Conservation (phyloP, 1,140 invertebrate species). For the Brachionus koreanus region DNA sequence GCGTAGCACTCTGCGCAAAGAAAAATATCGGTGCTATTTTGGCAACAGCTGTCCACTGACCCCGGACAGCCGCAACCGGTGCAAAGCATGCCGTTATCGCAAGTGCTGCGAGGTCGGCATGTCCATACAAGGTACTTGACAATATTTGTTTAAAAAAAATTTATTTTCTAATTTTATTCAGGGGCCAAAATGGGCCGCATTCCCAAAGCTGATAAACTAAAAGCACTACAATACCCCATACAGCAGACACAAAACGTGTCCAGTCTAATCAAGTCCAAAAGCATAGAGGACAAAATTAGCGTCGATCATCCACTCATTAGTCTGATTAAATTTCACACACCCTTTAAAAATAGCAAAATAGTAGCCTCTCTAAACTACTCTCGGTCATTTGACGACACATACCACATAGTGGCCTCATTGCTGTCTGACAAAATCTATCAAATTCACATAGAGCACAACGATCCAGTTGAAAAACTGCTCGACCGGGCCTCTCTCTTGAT, state of each 20-base stretch:
- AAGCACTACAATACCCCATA: background rate
- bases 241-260: background rate
- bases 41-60: slow-evolving; percentile 52
- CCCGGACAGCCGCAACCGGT: slow-evolving; percentile 54
- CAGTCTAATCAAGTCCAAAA: background rate
- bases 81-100: slow-evolving; percentile 55
- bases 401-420: background rate
- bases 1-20: slow-evolving; percentile 29
- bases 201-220: slow-evolving; percentile 49
- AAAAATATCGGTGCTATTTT: slow-evolving; percentile 51
- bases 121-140: slow-evolving; percentile 51
- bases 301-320: background rate
- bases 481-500: background rate
- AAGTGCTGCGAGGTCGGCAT: slow-evolving; percentile 54
- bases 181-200: slow-evolving; percentile 53
- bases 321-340: background rate
- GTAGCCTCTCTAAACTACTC: background rate
- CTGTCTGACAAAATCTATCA: slow-evolving; percentile 11
- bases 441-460: background rate
- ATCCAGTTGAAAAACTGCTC: background rate
- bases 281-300: background rate
- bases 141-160: too few species aligned
- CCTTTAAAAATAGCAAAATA: background rate
- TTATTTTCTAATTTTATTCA: background rate
- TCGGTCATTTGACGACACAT: background rate